Conservation (phyloP, 2,888 invertebrate genomes). For the Ectobius pallidus region DNA sequence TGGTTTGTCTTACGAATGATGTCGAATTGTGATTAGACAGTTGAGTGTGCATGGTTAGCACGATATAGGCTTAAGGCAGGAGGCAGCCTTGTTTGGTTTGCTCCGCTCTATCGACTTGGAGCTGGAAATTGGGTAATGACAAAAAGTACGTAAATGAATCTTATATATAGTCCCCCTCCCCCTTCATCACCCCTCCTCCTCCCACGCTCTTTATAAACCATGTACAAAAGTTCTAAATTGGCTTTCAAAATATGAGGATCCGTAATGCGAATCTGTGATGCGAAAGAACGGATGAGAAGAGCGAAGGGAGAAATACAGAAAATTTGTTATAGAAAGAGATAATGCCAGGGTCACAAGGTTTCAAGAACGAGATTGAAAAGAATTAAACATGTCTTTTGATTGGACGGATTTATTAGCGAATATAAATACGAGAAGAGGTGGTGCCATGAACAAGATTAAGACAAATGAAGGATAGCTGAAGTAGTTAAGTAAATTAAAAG, state of each 20-base stretch:
- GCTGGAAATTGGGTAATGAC: conserved; percentile 31
- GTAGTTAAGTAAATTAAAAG: neutral
- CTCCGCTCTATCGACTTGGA: conserved; percentile 30
- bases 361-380: conserved; percentile 1
- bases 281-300: conserved; percentile 2
- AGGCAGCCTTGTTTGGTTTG: conserved; percentile 31
- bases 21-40: conserved; percentile 1
- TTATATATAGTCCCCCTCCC: conserved; percentile 28
- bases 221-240: conserved; percentile 33
- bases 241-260: conserved; percentile 32
- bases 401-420: neutral
- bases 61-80: conserved; percentile 22
- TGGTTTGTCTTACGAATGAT: too few species aligned
- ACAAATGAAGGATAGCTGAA: neutral
- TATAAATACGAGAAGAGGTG: neutral
- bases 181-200: neutral
- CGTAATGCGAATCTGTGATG: conserved; percentile 20
- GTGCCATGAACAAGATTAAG: conserved; percentile 1
- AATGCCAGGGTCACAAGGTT: conserved; percentile 4
- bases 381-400: conserved; percentile 1
- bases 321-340: conserved; percentile 1
- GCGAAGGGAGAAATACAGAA: neutral
- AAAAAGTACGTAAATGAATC: conserved; percentile 32
- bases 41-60: neutral
- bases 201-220: conserved; percentile 22